Percentiles rank a stretch among this genome's conserved stretches.
These are phyloP conservation scores for Bellardia bayeri DNA, from an alignment of 2,888 invertebrate genomes.

Conservation along the genomic window DNA sequence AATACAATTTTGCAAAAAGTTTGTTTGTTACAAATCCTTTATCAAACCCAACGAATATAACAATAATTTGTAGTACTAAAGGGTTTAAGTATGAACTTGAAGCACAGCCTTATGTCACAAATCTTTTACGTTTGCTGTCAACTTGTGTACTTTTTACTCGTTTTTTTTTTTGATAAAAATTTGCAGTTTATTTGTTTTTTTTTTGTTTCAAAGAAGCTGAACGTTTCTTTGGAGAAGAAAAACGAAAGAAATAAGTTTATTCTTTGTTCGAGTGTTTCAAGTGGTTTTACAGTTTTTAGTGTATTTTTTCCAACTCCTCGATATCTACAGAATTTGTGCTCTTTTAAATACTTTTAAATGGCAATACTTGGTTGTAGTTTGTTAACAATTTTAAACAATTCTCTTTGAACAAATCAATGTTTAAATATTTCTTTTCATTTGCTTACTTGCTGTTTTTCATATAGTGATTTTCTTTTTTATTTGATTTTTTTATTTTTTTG, in stretches of 20 bases:
- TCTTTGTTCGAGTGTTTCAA: slow-evolving; percentile 66
- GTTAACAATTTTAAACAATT: slow-evolving; percentile 22
- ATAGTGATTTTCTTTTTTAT: background rate
- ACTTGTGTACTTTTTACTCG: slow-evolving; percentile 13
- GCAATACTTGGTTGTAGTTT: slow-evolving; percentile 39
- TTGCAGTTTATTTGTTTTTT: slow-evolving; percentile 35
- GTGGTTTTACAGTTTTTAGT: slow-evolving; percentile 68
- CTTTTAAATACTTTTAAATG: slow-evolving; percentile 69
- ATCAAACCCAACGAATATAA: background rate
- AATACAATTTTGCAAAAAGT: too few relatives aligned
- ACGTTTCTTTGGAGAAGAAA: slow-evolving; percentile 41
- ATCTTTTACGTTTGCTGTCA: slow-evolving; percentile 43
- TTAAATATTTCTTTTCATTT: slow-evolving; percentile 29
- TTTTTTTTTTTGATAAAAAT: slow-evolving; percentile 25
- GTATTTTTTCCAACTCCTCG: slow-evolving; percentile 22
- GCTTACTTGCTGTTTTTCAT: background rate
- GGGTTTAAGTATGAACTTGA: slow-evolving; percentile 31
- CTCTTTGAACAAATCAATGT: slow-evolving; percentile 62
- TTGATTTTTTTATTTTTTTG: background rate
- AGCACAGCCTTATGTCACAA: slow-evolving; percentile 9
- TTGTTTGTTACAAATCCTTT: background rate
- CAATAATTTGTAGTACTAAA: slow-evolving; percentile 11
- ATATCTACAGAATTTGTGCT: slow-evolving; percentile 35
- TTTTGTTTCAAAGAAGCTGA: slow-evolving; percentile 27
- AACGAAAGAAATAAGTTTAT: slow-evolving; percentile 23